phyloP scores from a whole-genome alignment of 1,140 invertebrate genomes.

The Zelostemma sp. region DNA sequence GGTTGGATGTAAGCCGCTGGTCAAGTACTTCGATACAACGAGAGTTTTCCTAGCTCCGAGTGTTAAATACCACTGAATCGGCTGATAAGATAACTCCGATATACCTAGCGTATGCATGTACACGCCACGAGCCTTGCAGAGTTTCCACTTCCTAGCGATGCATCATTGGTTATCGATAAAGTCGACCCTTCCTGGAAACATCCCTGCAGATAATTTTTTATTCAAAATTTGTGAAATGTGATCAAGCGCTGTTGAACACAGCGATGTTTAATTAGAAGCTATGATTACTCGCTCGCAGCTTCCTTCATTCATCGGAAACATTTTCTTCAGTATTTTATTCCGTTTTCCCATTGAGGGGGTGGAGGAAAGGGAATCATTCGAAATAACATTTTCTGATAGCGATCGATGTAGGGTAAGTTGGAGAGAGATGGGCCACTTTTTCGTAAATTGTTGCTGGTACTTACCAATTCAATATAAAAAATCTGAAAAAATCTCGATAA shows the following conservation, averaged over 20 bases:
- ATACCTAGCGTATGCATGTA: constrained; percentile 15
- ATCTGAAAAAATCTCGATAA: too few species aligned
- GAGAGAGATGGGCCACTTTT: too few species aligned
- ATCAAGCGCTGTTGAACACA: background rate
- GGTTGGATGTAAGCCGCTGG: background rate
- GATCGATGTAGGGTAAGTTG: too few species aligned
- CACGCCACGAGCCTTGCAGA: constrained; percentile 32
- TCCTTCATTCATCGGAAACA: too few species aligned
- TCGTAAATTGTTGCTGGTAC: too few species aligned
- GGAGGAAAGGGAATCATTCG: too few species aligned
- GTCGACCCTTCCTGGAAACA: constrained; percentile 55
- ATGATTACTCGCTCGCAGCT: constrained; percentile 24
- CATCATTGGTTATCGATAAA: constrained; percentile 63
- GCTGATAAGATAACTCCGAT: constrained; percentile 23
- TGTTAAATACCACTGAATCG: constrained; percentile 16
- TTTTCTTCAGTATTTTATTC: too few species aligned
- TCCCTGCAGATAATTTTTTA: constrained; percentile 21
- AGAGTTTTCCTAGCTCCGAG: background rate
- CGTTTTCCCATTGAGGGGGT: too few species aligned
- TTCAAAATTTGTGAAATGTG: too few species aligned
- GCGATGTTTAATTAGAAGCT: background rate
- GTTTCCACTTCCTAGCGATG: constrained; percentile 61
- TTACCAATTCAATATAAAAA: too few species aligned
- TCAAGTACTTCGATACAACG: background rate
- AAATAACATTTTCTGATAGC: too few species aligned